Evolutionary conservation across 2,888 invertebrate genomes (phyloP).

Genomic region (Erynnis tages): DNA sequence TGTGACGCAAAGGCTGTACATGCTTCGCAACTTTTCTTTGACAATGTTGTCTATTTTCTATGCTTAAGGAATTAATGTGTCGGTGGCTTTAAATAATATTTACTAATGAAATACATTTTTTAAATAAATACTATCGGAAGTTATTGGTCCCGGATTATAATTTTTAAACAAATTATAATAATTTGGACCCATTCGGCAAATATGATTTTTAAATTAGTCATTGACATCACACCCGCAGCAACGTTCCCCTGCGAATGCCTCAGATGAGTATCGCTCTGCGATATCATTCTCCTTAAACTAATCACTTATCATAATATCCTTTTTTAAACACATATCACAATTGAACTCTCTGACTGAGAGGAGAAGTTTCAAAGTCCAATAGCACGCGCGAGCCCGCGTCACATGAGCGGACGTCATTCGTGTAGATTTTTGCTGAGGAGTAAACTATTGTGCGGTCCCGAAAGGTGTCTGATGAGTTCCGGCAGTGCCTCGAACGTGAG

Average conservation of each 20-base stretch:
- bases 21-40: constrained; percentile 77
- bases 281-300: constrained; percentile 65
- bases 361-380: constrained; percentile 71
- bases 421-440: constrained; percentile 93
- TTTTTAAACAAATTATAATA: constrained; percentile 82
- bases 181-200: constrained; percentile 79
- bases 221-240: constrained; percentile 61
- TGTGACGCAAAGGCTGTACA: constrained; percentile 56
- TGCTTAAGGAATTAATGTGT: constrained; percentile 81
- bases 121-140: constrained; percentile 83
- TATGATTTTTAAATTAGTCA: constrained; percentile 66
- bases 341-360: constrained; percentile 72
- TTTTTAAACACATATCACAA: constrained; percentile 81
- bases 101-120: constrained; percentile 79
- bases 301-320: constrained; percentile 64
- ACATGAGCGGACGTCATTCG: constrained; percentile 80
- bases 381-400: constrained; percentile 62
- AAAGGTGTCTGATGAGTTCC: constrained; percentile 92
- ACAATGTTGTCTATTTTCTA: constrained; percentile 77
- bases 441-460: constrained; percentile 93
- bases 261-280: constrained; percentile 77
- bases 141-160: constrained; percentile 81
- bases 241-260: constrained; percentile 57
- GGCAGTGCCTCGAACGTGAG: constrained; percentile 92
- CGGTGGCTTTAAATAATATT: constrained; percentile 81